A percentile compares a stretch with the other conserved stretches of the same genome.
These are phyloP conservation scores for Daubentonia madagascariensis DNA, from an alignment of 2,113 vertebrate genomes.

Conservation along the genomic window DNA sequence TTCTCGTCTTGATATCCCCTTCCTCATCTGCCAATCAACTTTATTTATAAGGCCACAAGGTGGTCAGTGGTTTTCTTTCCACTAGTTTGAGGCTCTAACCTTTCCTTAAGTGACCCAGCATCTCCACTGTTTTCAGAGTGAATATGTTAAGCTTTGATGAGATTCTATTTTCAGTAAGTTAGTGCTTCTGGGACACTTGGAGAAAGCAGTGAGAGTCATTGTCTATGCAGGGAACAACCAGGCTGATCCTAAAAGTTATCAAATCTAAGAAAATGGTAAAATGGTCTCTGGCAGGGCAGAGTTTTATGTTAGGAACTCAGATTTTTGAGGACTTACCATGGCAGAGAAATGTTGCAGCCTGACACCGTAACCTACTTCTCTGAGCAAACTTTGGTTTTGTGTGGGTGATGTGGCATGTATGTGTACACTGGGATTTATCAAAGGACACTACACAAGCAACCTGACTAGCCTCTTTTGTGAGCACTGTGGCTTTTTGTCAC, in stretches of 20 bases:
- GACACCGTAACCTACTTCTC: neutral
- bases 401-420: neutral
- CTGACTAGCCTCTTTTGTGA: neutral
- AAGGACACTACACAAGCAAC: conserved; percentile 53
- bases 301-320: neutral
- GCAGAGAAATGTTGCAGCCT: neutral
- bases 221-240: conserved; percentile 47
- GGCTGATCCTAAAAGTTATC: neutral
- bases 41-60: neutral
- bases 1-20: neutral
- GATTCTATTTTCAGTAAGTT: conserved; percentile 17
- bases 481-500: neutral
- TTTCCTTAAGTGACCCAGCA: neutral
- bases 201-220: conserved; percentile 1
- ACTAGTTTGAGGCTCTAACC: neutral
- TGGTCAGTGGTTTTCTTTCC: neutral
- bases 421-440: neutral
- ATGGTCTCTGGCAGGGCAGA: neutral
- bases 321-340: neutral
- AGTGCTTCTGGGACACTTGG: neutral
- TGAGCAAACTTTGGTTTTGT: neutral
- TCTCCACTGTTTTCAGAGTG: neutral
- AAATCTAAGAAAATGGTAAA: neutral
- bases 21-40: neutral
- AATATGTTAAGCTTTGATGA: conserved; percentile 13